Conservation (phyloP, 2,113 vertebrate genomes). For the Nycticryphes semicollaris region DNA sequence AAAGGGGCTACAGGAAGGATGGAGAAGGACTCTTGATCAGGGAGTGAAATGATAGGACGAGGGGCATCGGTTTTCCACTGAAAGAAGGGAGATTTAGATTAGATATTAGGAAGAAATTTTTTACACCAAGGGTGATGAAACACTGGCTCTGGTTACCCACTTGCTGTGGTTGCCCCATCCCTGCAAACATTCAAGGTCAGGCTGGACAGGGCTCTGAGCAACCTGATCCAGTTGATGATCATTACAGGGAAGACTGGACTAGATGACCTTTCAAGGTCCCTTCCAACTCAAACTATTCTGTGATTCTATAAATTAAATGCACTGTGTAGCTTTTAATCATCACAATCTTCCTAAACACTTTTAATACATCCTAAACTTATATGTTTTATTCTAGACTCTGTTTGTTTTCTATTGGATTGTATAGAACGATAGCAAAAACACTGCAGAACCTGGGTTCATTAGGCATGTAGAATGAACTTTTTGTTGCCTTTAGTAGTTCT, state of each 20-base stretch:
- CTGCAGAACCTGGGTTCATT: neutral
- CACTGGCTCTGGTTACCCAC: neutral
- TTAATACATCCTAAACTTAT: neutral
- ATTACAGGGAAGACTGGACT: neutral
- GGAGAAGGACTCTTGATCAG: neutral
- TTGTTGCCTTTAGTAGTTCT: neutral
- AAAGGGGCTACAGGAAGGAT: neutral
- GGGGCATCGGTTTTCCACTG: neutral
- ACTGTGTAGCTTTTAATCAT: neutral
- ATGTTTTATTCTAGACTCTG: neutral
- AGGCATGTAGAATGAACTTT: neutral
- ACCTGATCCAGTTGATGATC: neutral
- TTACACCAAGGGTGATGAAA: neutral
- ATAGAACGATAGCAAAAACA: neutral
- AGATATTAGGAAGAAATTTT: neutral
- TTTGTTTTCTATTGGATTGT: neutral
- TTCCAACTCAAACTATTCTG: neutral
- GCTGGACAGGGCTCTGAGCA: neutral
- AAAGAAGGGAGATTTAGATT: neutral
- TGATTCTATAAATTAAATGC: neutral
- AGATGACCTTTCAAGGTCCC: neutral
- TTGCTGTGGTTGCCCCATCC: neutral
- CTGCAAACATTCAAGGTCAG: neutral
- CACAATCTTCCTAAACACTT: neutral
- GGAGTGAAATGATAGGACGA: neutral